Base-by-base conservation (phyloP, 2,797 vertebrate genomes). In the Platalea minor region DNA sequence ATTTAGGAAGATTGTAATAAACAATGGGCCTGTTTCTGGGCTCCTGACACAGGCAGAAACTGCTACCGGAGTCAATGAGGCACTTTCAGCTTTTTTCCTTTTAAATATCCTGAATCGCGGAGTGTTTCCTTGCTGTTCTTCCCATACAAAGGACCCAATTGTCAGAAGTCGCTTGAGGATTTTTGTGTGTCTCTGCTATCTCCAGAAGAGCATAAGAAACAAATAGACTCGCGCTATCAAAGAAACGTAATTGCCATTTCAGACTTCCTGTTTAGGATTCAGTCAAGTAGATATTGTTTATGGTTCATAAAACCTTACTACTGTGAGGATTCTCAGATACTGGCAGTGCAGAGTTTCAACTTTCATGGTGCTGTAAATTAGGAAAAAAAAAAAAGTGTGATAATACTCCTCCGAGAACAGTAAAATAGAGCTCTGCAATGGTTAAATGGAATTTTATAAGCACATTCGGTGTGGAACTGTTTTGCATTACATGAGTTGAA, bases 401-500 rank as follows among this genome's bases (percentile, higher is more conserved):
- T 97, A 98, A 97, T 97, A 96, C 96, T 98, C 98, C 98, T 97
- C 74, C 0, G 98, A 98, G 97, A 97, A 97, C 96, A 84, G 96
- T 97, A 98, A 97, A 97, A 94, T 90, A 96, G 96, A 84, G 93
- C 79, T 81, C 97, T 93, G 98, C 98, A 98, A 98, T 98, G 97
- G 98, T 98, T 98, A 98, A 98, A 98, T 97, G 98, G 98, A 97
- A 98, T 98, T 98, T 98, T 98, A 98, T 98, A 98, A 98, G 98
- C 97, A 95, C 97, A 96, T 98, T 98, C 97, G 91, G 96, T 96
- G 97, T 97, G 95, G 98, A 98, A 97, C 98, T 99, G 98, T 98
- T 99, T 99, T 99, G 98, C 98, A 99, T 99, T 99, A 99, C 98
- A 99, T 99, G 98, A 99, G 98, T 98, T 98, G 98, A 99, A 98